Evolutionary conservation across 2,797 vertebrate genomes (phyloP).

Genomic region (Naso thynnoides): DNA sequence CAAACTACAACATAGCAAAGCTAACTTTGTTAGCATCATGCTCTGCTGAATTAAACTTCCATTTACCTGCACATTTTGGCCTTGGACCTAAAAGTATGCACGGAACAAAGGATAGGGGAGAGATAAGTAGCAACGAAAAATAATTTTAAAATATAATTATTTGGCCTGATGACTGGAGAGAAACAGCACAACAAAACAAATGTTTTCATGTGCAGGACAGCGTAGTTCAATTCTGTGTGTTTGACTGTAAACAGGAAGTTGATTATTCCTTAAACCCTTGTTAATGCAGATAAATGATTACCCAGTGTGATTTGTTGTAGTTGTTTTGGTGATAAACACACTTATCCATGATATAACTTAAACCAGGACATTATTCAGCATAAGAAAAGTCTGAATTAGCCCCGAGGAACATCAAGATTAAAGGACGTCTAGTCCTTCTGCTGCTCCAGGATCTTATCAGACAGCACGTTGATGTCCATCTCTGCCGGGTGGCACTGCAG

Average conservation of each 20-base stretch:
- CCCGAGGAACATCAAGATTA: not conserved
- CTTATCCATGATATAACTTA: not conserved
- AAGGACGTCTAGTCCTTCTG: constrained; percentile 36
- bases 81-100: not conserved
- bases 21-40: not conserved
- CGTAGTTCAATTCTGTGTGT: not conserved
- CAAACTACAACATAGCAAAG: not conserved
- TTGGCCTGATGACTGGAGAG: not conserved
- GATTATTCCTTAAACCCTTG: not conserved
- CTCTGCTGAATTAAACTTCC: not conserved
- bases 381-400: constrained; percentile 9
- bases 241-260: not conserved
- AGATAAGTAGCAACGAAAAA: not conserved
- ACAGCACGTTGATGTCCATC: constrained; percentile 87
- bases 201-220: not conserved
- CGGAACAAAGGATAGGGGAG: no score
- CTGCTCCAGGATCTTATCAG: constrained; percentile 82
- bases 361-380: not conserved
- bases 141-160: not conserved
- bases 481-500: constrained; percentile 84
- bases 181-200: not conserved
- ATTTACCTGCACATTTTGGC: not conserved
- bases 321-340: not conserved
- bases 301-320: not conserved
- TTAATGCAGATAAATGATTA: not conserved